Conservation (phyloP, 2,797 vertebrate genomes). For the Danio albolineatus region DNA sequence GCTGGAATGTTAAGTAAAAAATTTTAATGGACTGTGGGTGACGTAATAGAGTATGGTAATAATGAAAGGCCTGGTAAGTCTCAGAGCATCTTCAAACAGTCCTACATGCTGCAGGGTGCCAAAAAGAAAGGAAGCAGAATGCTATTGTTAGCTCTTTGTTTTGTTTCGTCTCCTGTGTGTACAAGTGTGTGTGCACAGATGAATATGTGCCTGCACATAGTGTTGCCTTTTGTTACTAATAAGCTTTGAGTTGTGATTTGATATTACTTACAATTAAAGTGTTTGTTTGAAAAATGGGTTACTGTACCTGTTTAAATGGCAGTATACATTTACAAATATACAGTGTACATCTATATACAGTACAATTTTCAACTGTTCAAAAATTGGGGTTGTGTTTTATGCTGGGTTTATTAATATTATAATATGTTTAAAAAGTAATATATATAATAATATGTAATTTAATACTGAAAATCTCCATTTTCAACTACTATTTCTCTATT, state of each 20-base stretch:
- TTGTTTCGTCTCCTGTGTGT: conserved; percentile 1
- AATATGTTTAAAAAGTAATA: too few relatives aligned
- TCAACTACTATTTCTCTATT: too few relatives aligned
- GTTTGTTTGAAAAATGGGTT: neutral
- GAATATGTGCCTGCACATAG: conserved; percentile 17
- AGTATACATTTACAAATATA: neutral
- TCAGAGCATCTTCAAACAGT: conserved; percentile 37
- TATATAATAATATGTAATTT: too few relatives aligned
- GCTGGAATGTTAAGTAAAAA: neutral
- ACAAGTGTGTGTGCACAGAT: conserved; percentile 16
- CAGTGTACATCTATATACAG: too few relatives aligned
- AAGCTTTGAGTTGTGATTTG: neutral
- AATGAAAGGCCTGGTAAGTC: conserved; percentile 17
- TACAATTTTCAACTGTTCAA: neutral
- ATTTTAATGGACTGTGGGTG: conserved; percentile 19
- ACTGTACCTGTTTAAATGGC: too few relatives aligned
- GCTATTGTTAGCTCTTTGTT: conserved; percentile 23
- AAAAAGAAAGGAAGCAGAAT: neutral
- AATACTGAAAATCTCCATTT: too few relatives aligned
- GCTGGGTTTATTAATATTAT: too few relatives aligned
- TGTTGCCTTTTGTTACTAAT: conserved; percentile 1
- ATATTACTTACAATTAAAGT: neutral
- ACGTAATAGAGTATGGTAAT: conserved; percentile 19
- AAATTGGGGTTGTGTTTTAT: neutral
- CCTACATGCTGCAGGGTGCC: conserved; percentile 11